Conservation (phyloP, 2,888 invertebrate species). For the Drosophila anceps region DNA sequence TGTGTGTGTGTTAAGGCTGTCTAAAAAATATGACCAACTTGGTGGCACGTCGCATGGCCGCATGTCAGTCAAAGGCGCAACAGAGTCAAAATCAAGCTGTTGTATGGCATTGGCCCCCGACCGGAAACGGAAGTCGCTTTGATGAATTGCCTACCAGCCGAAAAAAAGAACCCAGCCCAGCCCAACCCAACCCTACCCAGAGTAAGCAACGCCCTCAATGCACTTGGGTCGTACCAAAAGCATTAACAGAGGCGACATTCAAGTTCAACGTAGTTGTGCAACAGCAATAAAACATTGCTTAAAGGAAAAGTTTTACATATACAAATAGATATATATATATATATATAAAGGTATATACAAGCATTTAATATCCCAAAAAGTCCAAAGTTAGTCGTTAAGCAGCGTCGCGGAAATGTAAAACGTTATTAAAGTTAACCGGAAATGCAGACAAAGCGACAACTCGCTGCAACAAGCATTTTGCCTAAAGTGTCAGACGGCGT, state of each 20-base stretch:
- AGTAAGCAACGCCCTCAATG: neutral
- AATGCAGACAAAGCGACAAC: slow-evolving; percentile 78
- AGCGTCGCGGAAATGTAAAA: slow-evolving; percentile 52
- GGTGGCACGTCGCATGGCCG: slow-evolving; percentile 62
- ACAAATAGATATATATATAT: slow-evolving; percentile 15
- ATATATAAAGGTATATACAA: neutral
- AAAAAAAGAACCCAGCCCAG: no score
- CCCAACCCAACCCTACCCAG: neutral
- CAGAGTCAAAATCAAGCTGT: slow-evolving; percentile 63
- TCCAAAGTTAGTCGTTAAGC: slow-evolving; percentile 24
- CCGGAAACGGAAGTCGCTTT: slow-evolving; percentile 76
- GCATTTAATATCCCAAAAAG: neutral
- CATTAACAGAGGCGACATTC: slow-evolving; percentile 14
- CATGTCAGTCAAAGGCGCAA: slow-evolving; percentile 51
- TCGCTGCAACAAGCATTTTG: slow-evolving; percentile 66
- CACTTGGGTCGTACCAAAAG: neutral
- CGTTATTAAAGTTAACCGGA: slow-evolving; percentile 74
- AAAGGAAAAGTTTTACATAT: slow-evolving; percentile 17
- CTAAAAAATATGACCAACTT: slow-evolving; percentile 66
- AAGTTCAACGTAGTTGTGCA: slow-evolving; percentile 33
- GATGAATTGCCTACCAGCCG: slow-evolving; percentile 66
- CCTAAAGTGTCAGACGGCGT: slow-evolving; percentile 63
- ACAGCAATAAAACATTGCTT: slow-evolving; percentile 8
- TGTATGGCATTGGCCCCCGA: slow-evolving; percentile 52
- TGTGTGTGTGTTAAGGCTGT: slow-evolving; percentile 7